Evolutionary conservation across 2,797 vertebrate species (phyloP).

Genomic region (Crenuchus spilurus): DNA sequence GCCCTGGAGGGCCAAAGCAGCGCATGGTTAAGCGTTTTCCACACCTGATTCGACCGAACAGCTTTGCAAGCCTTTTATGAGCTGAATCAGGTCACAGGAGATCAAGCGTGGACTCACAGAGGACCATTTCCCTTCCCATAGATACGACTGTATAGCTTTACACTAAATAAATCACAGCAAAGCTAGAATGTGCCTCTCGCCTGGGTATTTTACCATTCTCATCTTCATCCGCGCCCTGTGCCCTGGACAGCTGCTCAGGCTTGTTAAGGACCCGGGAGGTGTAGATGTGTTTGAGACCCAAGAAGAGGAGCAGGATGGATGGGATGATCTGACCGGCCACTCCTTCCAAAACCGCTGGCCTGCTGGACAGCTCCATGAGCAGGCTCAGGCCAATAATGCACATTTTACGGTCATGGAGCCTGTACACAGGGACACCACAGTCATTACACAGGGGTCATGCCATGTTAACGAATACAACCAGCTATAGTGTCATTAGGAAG

Average conservation of each 20-base stretch:
- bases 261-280: conserved; percentile 85
- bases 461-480: not conserved
- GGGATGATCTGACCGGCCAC: conserved; percentile 89
- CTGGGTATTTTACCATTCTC: conserved; percentile 84
- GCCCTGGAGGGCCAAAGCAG: not conserved
- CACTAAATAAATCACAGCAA: conserved; percentile 5
- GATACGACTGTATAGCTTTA: too few species aligned
- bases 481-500: not conserved
- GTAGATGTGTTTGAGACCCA: conserved; percentile 93
- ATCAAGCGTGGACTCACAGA: not conserved
- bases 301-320: conserved; percentile 92
- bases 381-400: conserved; percentile 96
- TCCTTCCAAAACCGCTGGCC: conserved; percentile 85
- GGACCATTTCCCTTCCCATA: not conserved
- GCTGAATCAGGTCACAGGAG: not conserved
- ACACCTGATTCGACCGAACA: not conserved
- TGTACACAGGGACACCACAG: conserved; percentile 54
- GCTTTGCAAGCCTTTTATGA: not conserved
- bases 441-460: not conserved
- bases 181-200: not conserved
- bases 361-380: conserved; percentile 88
- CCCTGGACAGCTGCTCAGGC: conserved; percentile 75
- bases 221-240: conserved; percentile 81
- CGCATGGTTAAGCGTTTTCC: not conserved
- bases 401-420: conserved; percentile 96